A percentile compares a stretch with the other conserved stretches of the same genome.
phyloP scores from a whole-genome alignment of 2,797 vertebrate species.

The Hafferia zeledoni region DNA sequence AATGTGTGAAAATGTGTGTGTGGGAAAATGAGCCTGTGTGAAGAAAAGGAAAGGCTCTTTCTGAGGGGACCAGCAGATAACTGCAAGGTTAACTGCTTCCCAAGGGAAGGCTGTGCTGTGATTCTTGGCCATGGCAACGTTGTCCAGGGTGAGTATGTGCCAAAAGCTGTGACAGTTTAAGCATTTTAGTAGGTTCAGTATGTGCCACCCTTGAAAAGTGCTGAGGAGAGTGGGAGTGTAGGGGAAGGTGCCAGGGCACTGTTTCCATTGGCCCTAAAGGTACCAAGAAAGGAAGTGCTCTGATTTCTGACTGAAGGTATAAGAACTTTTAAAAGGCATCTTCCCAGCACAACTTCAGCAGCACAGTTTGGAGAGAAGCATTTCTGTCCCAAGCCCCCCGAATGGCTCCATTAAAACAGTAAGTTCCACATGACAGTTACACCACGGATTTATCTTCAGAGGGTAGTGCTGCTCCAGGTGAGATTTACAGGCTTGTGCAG shows the following conservation, averaged over 20 bases:
- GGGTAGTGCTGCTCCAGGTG: neutral
- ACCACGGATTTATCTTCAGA: neutral
- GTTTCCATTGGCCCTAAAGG: neutral
- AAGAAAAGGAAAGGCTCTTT: neutral
- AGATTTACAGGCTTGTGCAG: constrained; percentile 26
- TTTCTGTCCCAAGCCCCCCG: neutral
- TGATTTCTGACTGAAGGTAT: neutral
- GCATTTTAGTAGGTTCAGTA: constrained; percentile 26
- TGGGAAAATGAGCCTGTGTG: neutral
- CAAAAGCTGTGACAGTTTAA: constrained; percentile 5
- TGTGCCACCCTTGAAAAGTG: neutral
- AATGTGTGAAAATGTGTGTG: neutral
- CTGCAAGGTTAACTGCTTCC: neutral
- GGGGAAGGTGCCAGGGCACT: neutral
- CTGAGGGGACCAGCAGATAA: neutral
- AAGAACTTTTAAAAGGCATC: neutral
- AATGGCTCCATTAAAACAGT: neutral
- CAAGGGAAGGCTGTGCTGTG: neutral
- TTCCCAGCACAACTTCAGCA: neutral
- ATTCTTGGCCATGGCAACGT: neutral
- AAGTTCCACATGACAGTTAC: neutral
- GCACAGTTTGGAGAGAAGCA: neutral
- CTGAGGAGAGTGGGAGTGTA: neutral
- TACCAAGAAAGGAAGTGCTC: neutral
- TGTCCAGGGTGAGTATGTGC: neutral